Evolutionary conservation across 2,113 vertebrate genomes (phyloP), one percentile per base, ranked within the genome.

Genomic region (Phyllopteryx taeniolatus): DNA sequence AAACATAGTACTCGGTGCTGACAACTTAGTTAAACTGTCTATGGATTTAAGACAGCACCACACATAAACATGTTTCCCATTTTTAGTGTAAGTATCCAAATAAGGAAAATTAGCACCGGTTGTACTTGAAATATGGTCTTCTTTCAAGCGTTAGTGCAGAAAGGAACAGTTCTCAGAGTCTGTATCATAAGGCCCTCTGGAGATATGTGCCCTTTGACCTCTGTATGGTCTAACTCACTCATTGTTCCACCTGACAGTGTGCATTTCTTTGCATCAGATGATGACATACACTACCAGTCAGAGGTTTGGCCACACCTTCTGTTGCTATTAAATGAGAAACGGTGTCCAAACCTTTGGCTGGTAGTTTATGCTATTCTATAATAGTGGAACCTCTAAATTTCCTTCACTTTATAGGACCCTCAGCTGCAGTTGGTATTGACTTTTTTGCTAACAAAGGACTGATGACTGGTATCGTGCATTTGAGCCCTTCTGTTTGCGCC

Each of bases 111-210:
- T 87, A 75, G 67, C 71, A 73, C 4, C 68, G 79, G 80, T 84
- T 78, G 79, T 75, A 82, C 75, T 79, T 76, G 82, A 92, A 90
- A 90, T 74, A 84, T 27, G 39, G 71, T 43, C 54, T 76, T 84
- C 82, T 82, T 81, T 85, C 57, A 49, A 60, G 70, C 79, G 85
- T 87, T 89, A 87, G 77, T 85, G 80, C 76, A 86, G 81, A 59
- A 70, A 87, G 78, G 66, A 75, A 63, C 15, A 63, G 79, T 86
- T 90, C 87, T 86, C 87, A 87, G 77, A 83, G 71, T 78, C 73
- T n/a, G 67, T 75, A 67, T 80, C 43, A 42, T 74, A 77, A 27
- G 27, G 27, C 27, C 27, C 70, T 79, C 68, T 74, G 61, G 71
- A 81, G 85, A 77, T 80, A 86, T 77, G 62, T 73, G 72, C 70